Evolutionary conservation across 1,140 invertebrate genomes (phyloP).

Genomic region (Temnothorax curvispinosus): DNA sequence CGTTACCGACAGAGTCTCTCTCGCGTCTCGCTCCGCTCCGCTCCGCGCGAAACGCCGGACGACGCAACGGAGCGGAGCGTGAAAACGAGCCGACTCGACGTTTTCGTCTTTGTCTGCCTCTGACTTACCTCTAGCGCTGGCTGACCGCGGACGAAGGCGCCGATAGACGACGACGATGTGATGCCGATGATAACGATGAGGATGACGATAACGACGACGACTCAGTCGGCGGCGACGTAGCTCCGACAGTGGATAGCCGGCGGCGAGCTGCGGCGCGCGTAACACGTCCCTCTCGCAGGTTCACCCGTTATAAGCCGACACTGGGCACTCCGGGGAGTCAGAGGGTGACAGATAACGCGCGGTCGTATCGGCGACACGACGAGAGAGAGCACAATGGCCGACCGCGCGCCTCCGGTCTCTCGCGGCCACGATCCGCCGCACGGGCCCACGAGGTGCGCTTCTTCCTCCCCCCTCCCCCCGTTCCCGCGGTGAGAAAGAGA

Average conservation of each 20-base stretch:
- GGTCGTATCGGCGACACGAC: slow-evolving; percentile 62
- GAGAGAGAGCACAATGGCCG: slow-evolving; percentile 73
- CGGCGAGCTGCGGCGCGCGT: slow-evolving; percentile 16
- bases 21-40: not conserved
- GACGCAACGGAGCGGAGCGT: not conserved
- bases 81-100: not conserved
- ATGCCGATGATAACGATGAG: too few relatives aligned
- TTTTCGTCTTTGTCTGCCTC: not conserved
- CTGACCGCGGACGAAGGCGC: not conserved
- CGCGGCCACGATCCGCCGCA: slow-evolving; percentile 54
- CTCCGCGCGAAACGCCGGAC: slow-evolving; percentile 31
- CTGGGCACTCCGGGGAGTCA: slow-evolving; percentile 12
- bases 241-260: slow-evolving; percentile 3
- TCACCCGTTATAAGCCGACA: slow-evolving; percentile 56
- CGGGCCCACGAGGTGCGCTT: slow-evolving; percentile 45
- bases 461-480: not conserved
- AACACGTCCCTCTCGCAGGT: not conserved
- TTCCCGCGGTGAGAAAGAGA: not conserved
- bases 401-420: slow-evolving; percentile 65
- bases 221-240: not conserved
- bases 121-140: slow-evolving; percentile 5
- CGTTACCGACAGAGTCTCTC: slow-evolving; percentile 65
- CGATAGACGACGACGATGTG: not conserved
- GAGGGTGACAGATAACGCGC: slow-evolving; percentile 62
- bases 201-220: not conserved